Evolutionary conservation across 2,113 vertebrate genomes (phyloP).

Genomic region (Podilymbus podiceps): DNA sequence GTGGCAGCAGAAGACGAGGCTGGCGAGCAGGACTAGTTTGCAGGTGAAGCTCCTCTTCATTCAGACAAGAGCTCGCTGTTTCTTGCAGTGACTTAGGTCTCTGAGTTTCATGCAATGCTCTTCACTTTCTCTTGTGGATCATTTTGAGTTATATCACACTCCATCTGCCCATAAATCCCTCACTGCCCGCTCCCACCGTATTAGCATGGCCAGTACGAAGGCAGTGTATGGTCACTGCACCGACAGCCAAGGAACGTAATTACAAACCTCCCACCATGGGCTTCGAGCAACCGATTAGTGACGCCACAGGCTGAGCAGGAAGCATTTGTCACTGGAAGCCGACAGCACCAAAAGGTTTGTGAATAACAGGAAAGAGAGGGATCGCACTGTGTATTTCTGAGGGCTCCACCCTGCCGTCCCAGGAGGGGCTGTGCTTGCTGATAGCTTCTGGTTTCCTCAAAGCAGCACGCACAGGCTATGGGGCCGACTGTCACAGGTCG

Average conservation of each 20-base stretch:
- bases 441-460: conserved; percentile 17
- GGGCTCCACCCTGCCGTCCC: background rate
- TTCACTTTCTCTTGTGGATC: background rate
- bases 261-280: background rate
- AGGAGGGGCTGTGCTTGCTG: conserved; percentile 5
- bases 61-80: background rate
- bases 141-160: background rate
- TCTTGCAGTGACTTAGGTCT: background rate
- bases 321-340: conserved; percentile 43
- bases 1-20: background rate
- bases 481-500: background rate
- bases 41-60: background rate
- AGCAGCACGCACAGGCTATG: background rate
- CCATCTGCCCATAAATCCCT: background rate
- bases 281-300: background rate
- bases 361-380: conserved; percentile 67
- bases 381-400: background rate
- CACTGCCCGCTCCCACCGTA: rapidly evolving
- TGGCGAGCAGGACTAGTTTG: background rate
- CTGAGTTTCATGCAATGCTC: background rate
- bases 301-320: background rate
- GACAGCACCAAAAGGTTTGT: background rate
- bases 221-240: rapidly evolving
- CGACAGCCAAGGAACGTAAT: background rate
- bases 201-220: background rate